A percentile compares a stretch with the other conserved stretches of the same genome.
Evolutionary conservation across 2,888 invertebrate species (phyloP).

Genomic region (Erebia aethiops): DNA sequence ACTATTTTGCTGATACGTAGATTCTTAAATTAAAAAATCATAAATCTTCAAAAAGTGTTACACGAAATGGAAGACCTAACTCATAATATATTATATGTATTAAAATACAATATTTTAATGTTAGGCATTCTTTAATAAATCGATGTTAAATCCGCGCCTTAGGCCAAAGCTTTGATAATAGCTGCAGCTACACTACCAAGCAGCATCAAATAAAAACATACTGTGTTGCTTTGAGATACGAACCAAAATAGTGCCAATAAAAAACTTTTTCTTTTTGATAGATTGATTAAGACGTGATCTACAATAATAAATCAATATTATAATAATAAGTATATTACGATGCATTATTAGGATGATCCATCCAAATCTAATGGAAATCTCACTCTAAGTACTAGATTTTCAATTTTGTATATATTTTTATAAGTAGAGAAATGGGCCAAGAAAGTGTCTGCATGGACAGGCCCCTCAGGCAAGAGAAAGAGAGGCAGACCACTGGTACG

Average conservation of each 20-base stretch:
- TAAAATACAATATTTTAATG: conserved; percentile 4
- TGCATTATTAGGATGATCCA: too few species aligned
- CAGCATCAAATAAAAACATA: not conserved
- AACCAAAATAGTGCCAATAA: not conserved
- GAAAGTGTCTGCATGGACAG: too few species aligned
- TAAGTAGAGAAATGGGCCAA: too few species aligned
- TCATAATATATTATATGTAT: conserved; percentile 23
- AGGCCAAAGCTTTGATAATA: conserved; percentile 58
- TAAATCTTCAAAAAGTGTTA: conserved; percentile 23
- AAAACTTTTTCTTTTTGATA: too few species aligned
- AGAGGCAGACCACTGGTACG: too few species aligned
- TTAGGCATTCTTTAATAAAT: conserved; percentile 50
- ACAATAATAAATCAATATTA: too few species aligned
- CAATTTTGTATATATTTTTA: too few species aligned
- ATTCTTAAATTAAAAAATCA: not conserved
- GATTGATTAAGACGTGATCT: too few species aligned
- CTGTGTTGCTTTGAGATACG: not conserved
- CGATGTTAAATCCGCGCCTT: conserved; percentile 68
- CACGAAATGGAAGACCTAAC: conserved; percentile 21
- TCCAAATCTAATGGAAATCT: too few species aligned
- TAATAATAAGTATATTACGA: too few species aligned
- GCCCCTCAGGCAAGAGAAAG: too few species aligned
- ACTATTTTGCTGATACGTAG: not conserved
- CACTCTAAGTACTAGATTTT: too few species aligned
- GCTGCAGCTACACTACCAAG: conserved; percentile 16